Percentiles rank a stretch among this genome's conserved stretches.
phyloP scores from a whole-genome alignment of 2,797 vertebrate species.

The Discoglossus pictus region DNA sequence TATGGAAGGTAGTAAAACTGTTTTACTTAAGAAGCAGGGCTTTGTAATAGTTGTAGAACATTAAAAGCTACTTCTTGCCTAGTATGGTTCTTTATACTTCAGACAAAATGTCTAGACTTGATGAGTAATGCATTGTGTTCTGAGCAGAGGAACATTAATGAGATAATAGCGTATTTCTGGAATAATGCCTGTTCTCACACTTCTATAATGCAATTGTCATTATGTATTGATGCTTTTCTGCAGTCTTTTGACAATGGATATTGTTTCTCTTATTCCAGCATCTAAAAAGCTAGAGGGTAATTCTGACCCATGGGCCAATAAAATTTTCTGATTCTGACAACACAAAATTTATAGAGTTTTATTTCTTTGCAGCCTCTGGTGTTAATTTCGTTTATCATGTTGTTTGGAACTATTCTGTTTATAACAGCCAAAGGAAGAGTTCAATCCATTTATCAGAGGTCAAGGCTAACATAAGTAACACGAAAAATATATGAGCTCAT shows the following conservation, averaged over 20 bases:
- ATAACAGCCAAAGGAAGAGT: slow-evolving; percentile 22
- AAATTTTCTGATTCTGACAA: slow-evolving; percentile 47
- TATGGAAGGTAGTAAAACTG: slow-evolving; percentile 1
- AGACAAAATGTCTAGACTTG: slow-evolving; percentile 43
- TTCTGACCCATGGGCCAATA: slow-evolving; percentile 49
- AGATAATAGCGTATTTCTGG: slow-evolving; percentile 43
- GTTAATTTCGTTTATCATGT: slow-evolving; percentile 37
- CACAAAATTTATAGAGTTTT: slow-evolving; percentile 49
- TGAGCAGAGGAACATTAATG: slow-evolving; percentile 39
- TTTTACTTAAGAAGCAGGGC: slow-evolving; percentile 22
- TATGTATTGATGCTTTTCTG: slow-evolving; percentile 49
- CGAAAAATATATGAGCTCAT: slow-evolving; percentile 19
- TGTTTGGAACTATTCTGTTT: slow-evolving; percentile 30
- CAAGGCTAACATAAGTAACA: slow-evolving; percentile 32
- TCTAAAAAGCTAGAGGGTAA: slow-evolving; percentile 46
- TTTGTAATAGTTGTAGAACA: slow-evolving; percentile 28
- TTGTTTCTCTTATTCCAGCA: slow-evolving; percentile 45
- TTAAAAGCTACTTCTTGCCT: slow-evolving; percentile 23
- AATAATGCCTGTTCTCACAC: slow-evolving; percentile 50
- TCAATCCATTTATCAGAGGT: slow-evolving; percentile 42
- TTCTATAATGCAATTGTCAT: slow-evolving; percentile 50
- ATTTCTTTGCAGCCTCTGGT: slow-evolving; percentile 46
- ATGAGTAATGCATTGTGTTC: slow-evolving; percentile 47
- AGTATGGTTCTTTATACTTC: slow-evolving; percentile 26
- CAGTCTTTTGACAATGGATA: slow-evolving; percentile 44